Evolutionary conservation across 2,888 invertebrate genomes (phyloP), one percentile per base, ranked within the genome.

Genomic region (Ennomos erosarius): DNA sequence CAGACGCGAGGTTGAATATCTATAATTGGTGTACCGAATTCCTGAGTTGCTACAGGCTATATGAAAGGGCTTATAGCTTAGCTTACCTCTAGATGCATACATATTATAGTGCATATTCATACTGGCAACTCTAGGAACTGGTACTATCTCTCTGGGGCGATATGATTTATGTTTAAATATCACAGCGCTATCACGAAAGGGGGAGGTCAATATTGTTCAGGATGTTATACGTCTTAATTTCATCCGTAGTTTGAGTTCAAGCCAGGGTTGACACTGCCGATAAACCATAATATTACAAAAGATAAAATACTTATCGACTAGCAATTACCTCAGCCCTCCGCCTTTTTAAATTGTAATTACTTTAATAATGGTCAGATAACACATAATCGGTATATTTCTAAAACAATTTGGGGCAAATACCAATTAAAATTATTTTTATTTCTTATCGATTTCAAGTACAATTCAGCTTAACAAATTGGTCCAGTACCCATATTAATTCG

Each of bases 181-280:
- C 68, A 67, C 60, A 62, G 65, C 72, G 75, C 75, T 84, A 82
- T 81, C 81, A 78, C 55, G 62, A 67, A 71, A n/a, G n/a, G 73
- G 71, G 71, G 75, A 79, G 82, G 85, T 83, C 84, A 82, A 75
- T 74, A 72, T 68, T 76, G 74, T 74, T 81, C 82, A 87, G 82
- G 85, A 85, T 85, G 84, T 81, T 79, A 78, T 65, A 78, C 78
- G 75, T 84, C 85, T 87, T 82, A 83, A 86, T 83, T 82, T 81
- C 76, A 78, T 75, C 72, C 72, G 63, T 69, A 73, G 67, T 69
- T 69, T 65, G 65, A 53, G 51, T 59, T 51, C 45, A 45, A 45
- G 38, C 54, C 46, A 65, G 69, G 71, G 69, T 67, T 73, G 62
- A 51, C 62, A 61, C 46, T 13, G 26, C 46, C 53, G 50, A 59